Evolutionary conservation across 2,113 vertebrate species (phyloP).

Genomic region (Suricata suricatta): DNA sequence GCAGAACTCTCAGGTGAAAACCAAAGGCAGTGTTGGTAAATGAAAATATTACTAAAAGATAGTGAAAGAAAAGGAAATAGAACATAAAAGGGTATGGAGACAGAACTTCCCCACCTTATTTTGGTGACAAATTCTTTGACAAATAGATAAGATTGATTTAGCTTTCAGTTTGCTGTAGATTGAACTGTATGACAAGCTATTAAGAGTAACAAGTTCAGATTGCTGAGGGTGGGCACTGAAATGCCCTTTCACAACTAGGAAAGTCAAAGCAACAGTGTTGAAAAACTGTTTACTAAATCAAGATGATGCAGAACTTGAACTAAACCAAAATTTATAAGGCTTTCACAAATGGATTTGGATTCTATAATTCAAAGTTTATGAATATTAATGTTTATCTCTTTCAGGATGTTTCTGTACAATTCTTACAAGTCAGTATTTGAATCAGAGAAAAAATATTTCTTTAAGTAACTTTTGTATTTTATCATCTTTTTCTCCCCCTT

Average conservation of each 20-base stretch:
- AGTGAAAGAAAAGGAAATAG: neutral
- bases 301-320: neutral
- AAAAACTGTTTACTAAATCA: conserved; percentile 2
- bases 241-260: neutral
- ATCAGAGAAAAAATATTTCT: neutral
- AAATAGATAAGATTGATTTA: conserved; percentile 18
- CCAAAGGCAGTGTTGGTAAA: neutral
- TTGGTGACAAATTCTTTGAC: neutral
- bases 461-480: neutral
- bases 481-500: neutral
- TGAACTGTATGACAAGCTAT: conserved; percentile 18
- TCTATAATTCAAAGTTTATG: neutral
- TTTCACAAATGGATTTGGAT: neutral
- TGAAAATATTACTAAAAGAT: neutral
- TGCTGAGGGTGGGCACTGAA: conserved; percentile 3
- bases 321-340: neutral
- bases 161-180: conserved; percentile 38
- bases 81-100: neutral
- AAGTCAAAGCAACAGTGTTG: conserved; percentile 14
- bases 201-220: neutral
- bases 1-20: neutral
- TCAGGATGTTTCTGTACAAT: neutral
- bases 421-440: neutral
- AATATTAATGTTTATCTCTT: conserved; percentile 14
- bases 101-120: neutral